Conservation (phyloP, 2,113 vertebrate genomes). For the Nesoenas mayeri region DNA sequence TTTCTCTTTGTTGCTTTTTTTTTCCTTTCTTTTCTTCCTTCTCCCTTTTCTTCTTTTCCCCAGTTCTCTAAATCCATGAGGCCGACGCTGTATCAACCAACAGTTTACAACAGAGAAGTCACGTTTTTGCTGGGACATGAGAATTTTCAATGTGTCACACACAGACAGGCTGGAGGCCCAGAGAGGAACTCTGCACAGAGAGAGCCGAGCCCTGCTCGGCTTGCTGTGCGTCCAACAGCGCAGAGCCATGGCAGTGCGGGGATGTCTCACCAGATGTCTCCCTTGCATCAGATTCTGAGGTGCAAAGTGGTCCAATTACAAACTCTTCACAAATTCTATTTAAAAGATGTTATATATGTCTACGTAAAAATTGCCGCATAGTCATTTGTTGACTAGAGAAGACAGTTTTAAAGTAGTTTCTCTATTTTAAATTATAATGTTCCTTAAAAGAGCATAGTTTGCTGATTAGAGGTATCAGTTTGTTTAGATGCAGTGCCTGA, state of each 20-base stretch:
- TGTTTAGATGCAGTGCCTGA: conserved; percentile 51
- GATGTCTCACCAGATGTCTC: conserved; percentile 62
- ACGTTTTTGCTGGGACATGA: fast-evolving
- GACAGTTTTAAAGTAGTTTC: conserved; percentile 32
- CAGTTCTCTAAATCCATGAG: neutral
- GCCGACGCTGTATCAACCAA: fast-evolving
- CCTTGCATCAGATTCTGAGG: conserved; percentile 39
- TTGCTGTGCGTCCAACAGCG: neutral
- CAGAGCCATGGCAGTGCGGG: neutral
- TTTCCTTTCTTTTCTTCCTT: neutral
- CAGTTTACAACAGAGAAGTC: neutral
- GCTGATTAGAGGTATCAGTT: conserved; percentile 42
- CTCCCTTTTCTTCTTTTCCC: no score
- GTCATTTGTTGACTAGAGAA: conserved; percentile 3
- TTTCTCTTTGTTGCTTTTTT: no score
- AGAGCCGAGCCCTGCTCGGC: neutral
- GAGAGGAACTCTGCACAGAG: neutral
- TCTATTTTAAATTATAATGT: conserved; percentile 53
- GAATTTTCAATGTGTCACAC: neutral
- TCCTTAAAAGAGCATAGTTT: conserved; percentile 51
- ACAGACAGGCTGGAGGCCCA: fast-evolving
- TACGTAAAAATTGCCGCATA: neutral
- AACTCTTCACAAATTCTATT: neutral
- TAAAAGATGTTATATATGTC: neutral
- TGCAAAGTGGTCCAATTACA: neutral